Evolutionary conservation across 35 echinoderm and acorn worm genomes (phyloP), one percentile per base, ranked within the genome.

Genomic region (Apostichopus japonicus): DNA sequence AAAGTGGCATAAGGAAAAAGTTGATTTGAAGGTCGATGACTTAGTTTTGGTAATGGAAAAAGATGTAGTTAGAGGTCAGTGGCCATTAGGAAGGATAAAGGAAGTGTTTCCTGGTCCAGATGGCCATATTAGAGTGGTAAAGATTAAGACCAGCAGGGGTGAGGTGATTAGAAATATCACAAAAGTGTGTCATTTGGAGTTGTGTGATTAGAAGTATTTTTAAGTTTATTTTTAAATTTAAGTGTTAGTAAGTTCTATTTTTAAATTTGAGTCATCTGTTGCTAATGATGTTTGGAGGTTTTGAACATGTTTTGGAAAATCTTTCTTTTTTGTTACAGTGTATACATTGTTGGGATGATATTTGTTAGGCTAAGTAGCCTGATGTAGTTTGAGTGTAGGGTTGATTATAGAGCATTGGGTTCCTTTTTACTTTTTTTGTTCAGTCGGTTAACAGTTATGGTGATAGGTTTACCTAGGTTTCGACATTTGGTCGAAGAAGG

Each of bases 141-240:
- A 93, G 54, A 53, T 87, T 24, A 56, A 77, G 61, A 77, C 82
- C 21, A 81, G 33, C 4, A 87, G 59, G 21, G 23, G 86, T 19
- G 86, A 89, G 13, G 57, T 88, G 27, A 44, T 93, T 13, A 75
- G 81, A 93, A 54, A 24, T 86, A 93, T 93, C 54, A 93, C 80
- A 4, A 93, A 93, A 58, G 24, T 93, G 2, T 87, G 81, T 76
- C 80, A 19, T 54, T 77, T 93, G 24, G 81, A 93, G 65, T 23
- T 89, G 5, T 16, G 8, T 65, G 86, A 88, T 0, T 65, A 88
- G 33, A 23, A 19, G 59, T 61, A 23, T n/a, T n/a, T n/a, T n/a
- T n/a, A n/a, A n/a, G n/a, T n/a, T n/a, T n/a, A n/a, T n/a, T n/a
- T 21, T 24, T 10, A 62, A 21, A n/a, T 10, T 58, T 54, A 14